Percentiles rank a stretch among this genome's conserved stretches.
Conservation (phyloP, 2,797 vertebrate genomes). For the Chiroxiphia lanceolata region DNA sequence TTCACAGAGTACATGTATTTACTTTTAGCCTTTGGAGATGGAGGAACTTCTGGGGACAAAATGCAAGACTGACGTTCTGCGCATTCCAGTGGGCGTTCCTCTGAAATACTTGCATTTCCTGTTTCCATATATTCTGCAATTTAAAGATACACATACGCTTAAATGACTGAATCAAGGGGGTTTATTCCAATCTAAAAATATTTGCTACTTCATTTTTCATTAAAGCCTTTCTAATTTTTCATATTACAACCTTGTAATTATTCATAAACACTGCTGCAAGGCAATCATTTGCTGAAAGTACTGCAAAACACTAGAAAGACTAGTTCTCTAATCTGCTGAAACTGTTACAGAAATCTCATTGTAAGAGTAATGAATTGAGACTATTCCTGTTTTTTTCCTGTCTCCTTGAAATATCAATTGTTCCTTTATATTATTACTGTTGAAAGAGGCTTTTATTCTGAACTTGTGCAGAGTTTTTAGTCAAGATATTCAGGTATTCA, state of each 20-base stretch:
- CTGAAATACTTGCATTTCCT: slow-evolving; percentile 77
- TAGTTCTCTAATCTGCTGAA: neutral
- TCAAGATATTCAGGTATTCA: neutral
- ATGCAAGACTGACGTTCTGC: slow-evolving; percentile 83
- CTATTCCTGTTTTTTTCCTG: neutral
- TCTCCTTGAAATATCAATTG: neutral
- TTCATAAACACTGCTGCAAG: neutral
- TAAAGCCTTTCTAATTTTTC: neutral
- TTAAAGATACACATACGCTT: slow-evolving; percentile 52
- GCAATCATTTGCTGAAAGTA: neutral
- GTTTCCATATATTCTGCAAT: slow-evolving; percentile 88
- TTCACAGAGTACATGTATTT: slow-evolving; percentile 66
- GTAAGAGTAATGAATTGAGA: neutral
- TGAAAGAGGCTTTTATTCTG: neutral
- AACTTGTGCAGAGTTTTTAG: neutral
- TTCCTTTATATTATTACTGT: neutral
- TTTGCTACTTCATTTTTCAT: neutral
- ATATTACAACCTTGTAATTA: neutral
- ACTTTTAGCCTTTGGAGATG: slow-evolving; percentile 91
- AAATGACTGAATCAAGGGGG: neutral
- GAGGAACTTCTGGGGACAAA: slow-evolving; percentile 84
- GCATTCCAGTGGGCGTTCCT: slow-evolving; percentile 83
- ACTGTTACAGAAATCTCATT: neutral
- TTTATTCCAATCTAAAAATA: neutral
- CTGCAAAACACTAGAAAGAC: neutral